phyloP scores from a whole-genome alignment of 1,140 invertebrate species.

The Leptopilina clavipes region DNA sequence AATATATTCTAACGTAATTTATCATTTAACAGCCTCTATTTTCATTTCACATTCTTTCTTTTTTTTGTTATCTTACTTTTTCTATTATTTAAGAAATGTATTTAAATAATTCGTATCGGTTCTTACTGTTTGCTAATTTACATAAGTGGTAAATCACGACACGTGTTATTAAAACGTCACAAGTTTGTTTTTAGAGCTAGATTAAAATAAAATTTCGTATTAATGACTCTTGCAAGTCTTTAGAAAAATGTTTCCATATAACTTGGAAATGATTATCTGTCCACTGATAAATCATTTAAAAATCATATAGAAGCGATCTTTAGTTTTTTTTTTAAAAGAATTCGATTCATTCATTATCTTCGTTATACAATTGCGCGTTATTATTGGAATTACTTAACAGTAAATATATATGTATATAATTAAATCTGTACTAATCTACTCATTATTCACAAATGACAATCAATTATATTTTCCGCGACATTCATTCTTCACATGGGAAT shows the following conservation, averaged over 20 bases:
- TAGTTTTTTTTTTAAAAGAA: not conserved
- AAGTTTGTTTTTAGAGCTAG: not conserved
- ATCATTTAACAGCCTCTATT: constrained; percentile 26
- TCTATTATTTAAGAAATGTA: constrained; percentile 11
- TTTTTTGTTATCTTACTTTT: not conserved
- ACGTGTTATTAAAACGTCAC: not conserved
- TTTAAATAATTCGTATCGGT: constrained; percentile 21
- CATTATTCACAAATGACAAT: not conserved
- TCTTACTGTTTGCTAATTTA: constrained; percentile 1
- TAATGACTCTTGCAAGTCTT: not conserved
- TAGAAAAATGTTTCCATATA: constrained; percentile 48
- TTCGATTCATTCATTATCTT: not conserved
- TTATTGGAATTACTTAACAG: not conserved
- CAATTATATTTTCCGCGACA: not conserved
- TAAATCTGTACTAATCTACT: not conserved
- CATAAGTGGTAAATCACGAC: constrained; percentile 15
- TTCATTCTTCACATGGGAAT: constrained; percentile 21
- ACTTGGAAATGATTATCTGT: constrained; percentile 58
- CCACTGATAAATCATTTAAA: constrained; percentile 59
- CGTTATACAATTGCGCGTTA: constrained; percentile 8
- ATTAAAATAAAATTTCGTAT: constrained; percentile 1
- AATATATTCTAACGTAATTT: constrained; percentile 27
- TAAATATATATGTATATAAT: not conserved
- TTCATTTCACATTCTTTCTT: not conserved
- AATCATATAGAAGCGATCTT: constrained; percentile 55